Conservation (phyloP, 2,113 vertebrate species). For the Craseonycteris thonglongyai region DNA sequence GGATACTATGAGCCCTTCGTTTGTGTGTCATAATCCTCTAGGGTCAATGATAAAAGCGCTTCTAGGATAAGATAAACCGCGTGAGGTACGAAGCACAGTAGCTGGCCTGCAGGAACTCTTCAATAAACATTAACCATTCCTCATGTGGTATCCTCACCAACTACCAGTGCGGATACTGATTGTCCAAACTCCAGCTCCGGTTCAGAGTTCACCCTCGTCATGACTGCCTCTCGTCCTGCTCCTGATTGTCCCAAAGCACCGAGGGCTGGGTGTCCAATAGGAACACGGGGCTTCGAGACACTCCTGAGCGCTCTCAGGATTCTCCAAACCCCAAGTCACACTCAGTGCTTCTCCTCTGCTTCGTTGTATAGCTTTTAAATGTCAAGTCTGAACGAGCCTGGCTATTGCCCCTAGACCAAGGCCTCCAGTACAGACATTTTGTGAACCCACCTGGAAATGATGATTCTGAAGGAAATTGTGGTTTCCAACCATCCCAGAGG, state of each 20-base stretch:
- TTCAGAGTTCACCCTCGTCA: not conserved
- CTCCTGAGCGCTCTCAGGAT: not conserved
- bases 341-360: not conserved
- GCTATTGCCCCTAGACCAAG: not conserved
- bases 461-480: not conserved
- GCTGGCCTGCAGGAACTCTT: not conserved
- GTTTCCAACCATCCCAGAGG: not conserved
- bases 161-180: fast-evolving
- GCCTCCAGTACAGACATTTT: not conserved
- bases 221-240: not conserved
- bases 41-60: not conserved
- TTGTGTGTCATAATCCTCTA: not conserved
- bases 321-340: not conserved
- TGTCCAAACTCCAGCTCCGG: conserved; percentile 40
- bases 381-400: not conserved
- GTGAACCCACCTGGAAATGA: not conserved
- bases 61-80: not conserved
- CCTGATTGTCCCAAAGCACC: not conserved
- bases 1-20: not conserved
- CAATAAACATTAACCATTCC: conserved; percentile 31
- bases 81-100: not conserved
- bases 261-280: fast-evolving
- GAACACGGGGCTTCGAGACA: fast-evolving
- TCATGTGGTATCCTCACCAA: not conserved
- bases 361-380: not conserved